A percentile compares a stretch with the other conserved stretches of the same genome.
phyloP scores from a whole-genome alignment of 2,113 vertebrate genomes.

The Hypomesus transpacificus region DNA sequence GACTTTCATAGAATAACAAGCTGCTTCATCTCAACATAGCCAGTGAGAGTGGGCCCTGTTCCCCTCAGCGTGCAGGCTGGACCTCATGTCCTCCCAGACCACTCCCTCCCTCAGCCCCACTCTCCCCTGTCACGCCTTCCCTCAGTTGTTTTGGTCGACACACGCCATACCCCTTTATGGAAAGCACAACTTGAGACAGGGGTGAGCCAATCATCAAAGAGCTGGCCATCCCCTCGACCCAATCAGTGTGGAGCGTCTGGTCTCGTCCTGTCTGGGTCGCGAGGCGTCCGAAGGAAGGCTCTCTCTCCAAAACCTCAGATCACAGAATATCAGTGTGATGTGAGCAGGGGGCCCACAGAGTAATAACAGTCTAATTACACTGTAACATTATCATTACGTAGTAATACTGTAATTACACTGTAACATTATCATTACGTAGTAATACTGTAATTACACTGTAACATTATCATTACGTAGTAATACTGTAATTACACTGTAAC shows the following conservation, averaged over 20 bases:
- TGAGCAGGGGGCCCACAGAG: too few species aligned
- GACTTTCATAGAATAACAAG: neutral
- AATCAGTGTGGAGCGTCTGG: constrained; percentile 6
- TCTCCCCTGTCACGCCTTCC: neutral
- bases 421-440: neutral
- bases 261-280: neutral
- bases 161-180: constrained; percentile 9
- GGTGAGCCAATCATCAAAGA: constrained; percentile 30
- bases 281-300: too few species aligned
- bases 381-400: too few species aligned
- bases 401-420: neutral
- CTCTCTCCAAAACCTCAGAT: too few species aligned
- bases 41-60: neutral
- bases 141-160: constrained; percentile 13
- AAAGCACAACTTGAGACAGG: constrained; percentile 31
- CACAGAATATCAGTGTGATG: too few species aligned
- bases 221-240: constrained; percentile 15
- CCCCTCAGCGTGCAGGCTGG: constrained; percentile 24
- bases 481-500: neutral
- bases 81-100: constrained; percentile 15
- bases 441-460: too few species aligned
- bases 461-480: too few species aligned
- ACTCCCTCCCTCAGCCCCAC: neutral
- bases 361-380: too few species aligned
- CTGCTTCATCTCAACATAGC: neutral